Base-by-base conservation (phyloP, 2,888 invertebrate species). In the Drosophila pseudotalamancana region DNA sequence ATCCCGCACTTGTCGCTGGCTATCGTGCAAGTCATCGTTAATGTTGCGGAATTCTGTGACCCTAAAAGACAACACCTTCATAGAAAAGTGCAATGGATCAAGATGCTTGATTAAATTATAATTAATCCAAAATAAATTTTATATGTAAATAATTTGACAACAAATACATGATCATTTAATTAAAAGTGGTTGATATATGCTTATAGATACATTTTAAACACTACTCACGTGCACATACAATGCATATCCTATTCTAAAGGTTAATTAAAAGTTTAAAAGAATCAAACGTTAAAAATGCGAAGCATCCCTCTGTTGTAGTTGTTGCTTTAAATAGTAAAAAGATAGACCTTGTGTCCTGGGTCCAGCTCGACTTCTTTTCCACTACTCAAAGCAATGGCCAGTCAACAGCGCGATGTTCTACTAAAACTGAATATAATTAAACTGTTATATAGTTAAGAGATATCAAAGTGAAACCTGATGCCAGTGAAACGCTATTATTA, bases 21-120 rank as follows among this genome's bases (percentile, higher is more conserved):
- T 68, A 51, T 63, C 8, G 71, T 71, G 64, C 68, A 71, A 63
- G 46, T 71, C 64, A 68, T 56, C 68, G 65, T 71, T 71, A 56
- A 64, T 69, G 68, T 57, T 72, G 57, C 51, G 14, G 42, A 29
- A 48, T 69, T 40, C 51, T 71, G 65, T 31, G 39, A 31, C 51
- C 34, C n/a, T 23, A n/a, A 40, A 37, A 39, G 25, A 8, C 31
- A 19, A 18, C 11, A n/a, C n/a, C n/a, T n/a, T n/a, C n/a, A n/a
- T n/a, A n/a, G n/a, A n/a, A n/a, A n/a, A n/a, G n/a, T n/a, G n/a
- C n/a, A n/a, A n/a, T n/a, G n/a, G n/a, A n/a, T n/a, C n/a, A n/a
- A n/a, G n/a, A n/a, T n/a, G n/a, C n/a, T n/a, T n/a, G n/a, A n/a
- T n/a, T n/a, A n/a, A n/a, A n/a, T n/a, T n/a, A n/a, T n/a, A n/a